phyloP scores from a whole-genome alignment of 2,797 vertebrate genomes.

The Pangasius larnaudii region DNA sequence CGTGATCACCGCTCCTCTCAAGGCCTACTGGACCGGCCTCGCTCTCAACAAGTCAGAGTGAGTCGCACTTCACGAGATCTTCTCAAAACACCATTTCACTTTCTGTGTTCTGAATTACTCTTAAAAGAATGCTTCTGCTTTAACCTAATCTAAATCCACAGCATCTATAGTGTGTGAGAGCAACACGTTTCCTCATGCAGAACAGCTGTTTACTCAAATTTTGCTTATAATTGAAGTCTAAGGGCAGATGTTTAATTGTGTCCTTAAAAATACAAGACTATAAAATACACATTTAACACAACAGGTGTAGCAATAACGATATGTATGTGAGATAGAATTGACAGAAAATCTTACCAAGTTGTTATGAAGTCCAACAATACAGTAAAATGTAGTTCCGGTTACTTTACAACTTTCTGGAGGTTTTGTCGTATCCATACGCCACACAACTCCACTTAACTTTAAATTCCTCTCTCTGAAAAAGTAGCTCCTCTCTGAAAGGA shows the following conservation, averaged over 20 bases:
- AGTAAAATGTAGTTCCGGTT: background rate
- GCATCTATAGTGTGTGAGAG: background rate
- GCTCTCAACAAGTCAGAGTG: constrained; percentile 97
- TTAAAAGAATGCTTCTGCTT: background rate
- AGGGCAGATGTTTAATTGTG: background rate
- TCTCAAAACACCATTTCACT: no score
- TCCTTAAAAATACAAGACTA: background rate
- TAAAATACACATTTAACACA: background rate
- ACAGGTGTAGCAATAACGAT: background rate
- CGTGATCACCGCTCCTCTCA: constrained; percentile 91
- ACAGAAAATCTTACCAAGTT: background rate
- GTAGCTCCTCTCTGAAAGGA: background rate
- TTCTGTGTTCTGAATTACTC: background rate
- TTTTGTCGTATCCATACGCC: background rate
- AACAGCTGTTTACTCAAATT: background rate
- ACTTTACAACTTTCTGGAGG: background rate
- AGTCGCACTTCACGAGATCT: constrained; percentile 58
- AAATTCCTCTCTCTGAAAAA: background rate
- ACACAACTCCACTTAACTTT: background rate
- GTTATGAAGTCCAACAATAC: background rate
- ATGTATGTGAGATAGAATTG: background rate
- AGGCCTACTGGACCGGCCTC: constrained; percentile 94
- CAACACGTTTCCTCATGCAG: background rate
- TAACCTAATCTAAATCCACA: background rate
- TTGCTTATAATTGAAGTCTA: background rate